Base-by-base conservation (phyloP, 2,888 invertebrate genomes). In the Pseudolycoriella hygida region DNA sequence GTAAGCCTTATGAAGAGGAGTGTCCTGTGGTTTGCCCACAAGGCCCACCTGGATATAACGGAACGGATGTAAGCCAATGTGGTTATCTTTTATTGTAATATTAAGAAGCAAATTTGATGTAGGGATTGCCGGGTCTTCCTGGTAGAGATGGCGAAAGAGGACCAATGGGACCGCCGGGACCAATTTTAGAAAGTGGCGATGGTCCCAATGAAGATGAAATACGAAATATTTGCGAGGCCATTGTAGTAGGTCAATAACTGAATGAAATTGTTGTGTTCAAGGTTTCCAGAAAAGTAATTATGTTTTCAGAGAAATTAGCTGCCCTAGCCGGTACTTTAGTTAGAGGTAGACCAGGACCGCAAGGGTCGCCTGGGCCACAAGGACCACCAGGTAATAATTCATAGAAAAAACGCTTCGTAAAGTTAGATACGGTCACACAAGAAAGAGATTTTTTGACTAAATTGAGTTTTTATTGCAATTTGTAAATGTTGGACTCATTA, bases 341-440 rank as follows among this genome's bases (percentile, higher is more conserved):
- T 5, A 12, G 34, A 17, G 61, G 61, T 31, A 32, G 44, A 4
- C 53, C 53, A 18, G 60, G 61, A 11, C 40, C 55, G 12, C 56
- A 65, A 8, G 73, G 73, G 14, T 55, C 62, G 2, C 47, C 49
- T 5, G 78, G 79, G 42, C 56, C 67, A 15, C 69, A 71, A 39
- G 78, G 89, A n/a, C 70, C 72, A 3, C 70, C 77, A 45, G 88
- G 88, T 25, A 25, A 25, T n/a, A n/a, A n/a, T n/a, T n/a, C n/a
- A n/a, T n/a, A n/a, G n/a, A n/a, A n/a, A n/a, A n/a, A n/a, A n/a
- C n/a, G n/a, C n/a, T n/a, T n/a, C n/a, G n/a, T n/a, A n/a, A n/a
- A n/a, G n/a, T n/a, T n/a, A n/a, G n/a, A n/a, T n/a, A n/a, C n/a
- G n/a, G n/a, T n/a, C n/a, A n/a, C n/a, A n/a, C n/a, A n/a, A n/a